These are phyloP conservation scores for Lates japonicus DNA, from an alignment of 2,797 vertebrate species.

Conservation along the genomic window DNA sequence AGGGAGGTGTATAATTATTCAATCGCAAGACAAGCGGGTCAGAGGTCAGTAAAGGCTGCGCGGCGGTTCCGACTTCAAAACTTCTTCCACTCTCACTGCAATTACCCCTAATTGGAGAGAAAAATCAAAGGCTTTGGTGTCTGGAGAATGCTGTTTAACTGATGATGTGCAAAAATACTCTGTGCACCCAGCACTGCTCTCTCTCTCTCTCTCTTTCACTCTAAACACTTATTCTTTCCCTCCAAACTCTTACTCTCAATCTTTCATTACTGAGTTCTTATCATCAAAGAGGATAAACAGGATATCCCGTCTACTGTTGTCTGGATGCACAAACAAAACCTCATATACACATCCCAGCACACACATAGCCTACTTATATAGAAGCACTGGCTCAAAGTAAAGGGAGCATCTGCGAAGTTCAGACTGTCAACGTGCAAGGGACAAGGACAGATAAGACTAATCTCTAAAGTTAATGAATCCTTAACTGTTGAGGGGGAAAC, in stretches of 20 bases:
- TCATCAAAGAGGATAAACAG: constrained; percentile 80
- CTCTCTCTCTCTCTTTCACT: constrained; percentile 25
- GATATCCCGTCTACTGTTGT: constrained; percentile 73
- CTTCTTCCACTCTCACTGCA: constrained; percentile 82
- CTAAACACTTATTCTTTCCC: constrained; percentile 52
- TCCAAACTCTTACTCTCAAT: constrained; percentile 47
- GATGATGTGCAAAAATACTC: constrained; percentile 78
- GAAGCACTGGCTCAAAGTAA: constrained; percentile 15
- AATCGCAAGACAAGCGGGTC: constrained; percentile 80
- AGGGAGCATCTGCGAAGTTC: constrained; percentile 47
- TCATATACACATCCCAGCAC: constrained; percentile 14
- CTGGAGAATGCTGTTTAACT: constrained; percentile 77
- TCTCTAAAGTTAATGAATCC: constrained; percentile 71
- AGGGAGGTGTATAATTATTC: constrained; percentile 85
- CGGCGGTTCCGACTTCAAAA: constrained; percentile 74
- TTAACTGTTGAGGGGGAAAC: constrained; percentile 40
- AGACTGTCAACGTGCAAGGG: constrained; percentile 37
- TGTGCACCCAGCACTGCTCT: constrained; percentile 18
- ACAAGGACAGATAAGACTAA: constrained; percentile 71
- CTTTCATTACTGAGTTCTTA: constrained; percentile 68
- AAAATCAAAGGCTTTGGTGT: constrained; percentile 81
- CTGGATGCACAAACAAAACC: constrained; percentile 43
- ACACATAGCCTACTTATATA: neutral
- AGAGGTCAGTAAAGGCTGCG: constrained; percentile 82
- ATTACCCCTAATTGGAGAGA: constrained; percentile 83